phyloP scores from a whole-genome alignment of 2,113 vertebrate genomes.

The human (Homo sapiens) region GRCh38 chr9:95963001-95963500 shows the following conservation, averaged over 20 bases:
- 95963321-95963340: constrained; percentile 22
- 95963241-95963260: background rate
- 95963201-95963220: background rate
- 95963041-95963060: constrained; percentile 10
- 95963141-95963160: background rate
- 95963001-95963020: background rate
- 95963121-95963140: constrained; percentile 34
- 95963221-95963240: background rate
- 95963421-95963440: background rate
- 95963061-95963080: background rate
- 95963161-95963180: background rate
- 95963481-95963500: background rate
- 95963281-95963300: background rate
- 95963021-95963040: background rate
- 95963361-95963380: background rate
- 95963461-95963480: background rate
- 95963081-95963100: background rate
- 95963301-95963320: background rate
- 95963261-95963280: background rate
- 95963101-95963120: background rate
- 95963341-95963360: background rate
- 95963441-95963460: background rate
- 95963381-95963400: background rate
- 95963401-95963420: background rate
- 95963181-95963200: background rate